phyloP scores from a whole-genome alignment of 2,113 vertebrate genomes.

The Lanius ludovicianus region DNA sequence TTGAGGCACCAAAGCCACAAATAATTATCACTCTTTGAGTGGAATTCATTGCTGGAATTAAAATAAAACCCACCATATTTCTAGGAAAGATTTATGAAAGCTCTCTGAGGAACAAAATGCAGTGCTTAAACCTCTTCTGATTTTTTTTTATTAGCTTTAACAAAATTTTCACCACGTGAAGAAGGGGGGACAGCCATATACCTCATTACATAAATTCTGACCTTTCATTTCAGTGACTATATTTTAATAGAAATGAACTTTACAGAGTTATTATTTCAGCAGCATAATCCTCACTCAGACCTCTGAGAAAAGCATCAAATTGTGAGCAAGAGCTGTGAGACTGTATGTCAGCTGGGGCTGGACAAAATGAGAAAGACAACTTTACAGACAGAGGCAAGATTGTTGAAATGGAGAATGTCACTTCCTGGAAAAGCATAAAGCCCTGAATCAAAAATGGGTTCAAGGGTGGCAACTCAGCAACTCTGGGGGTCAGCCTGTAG shows the following conservation, averaged over 20 bases:
- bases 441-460: background rate
- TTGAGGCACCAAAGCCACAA: background rate
- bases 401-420: background rate
- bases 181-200: background rate
- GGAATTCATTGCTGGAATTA: background rate
- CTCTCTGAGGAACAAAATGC: background rate
- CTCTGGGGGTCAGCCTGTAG: background rate
- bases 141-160: background rate
- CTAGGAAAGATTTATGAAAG: conserved; percentile 1
- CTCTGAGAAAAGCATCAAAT: background rate
- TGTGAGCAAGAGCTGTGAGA: background rate
- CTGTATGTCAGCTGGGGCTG: background rate
- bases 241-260: background rate
- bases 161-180: background rate
- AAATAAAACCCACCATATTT: background rate
- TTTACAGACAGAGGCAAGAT: background rate
- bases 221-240: background rate
- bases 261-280: background rate
- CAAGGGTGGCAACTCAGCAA: background rate
- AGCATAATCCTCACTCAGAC: background rate
- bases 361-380: background rate
- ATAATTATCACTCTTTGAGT: background rate
- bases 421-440: background rate
- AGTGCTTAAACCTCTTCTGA: background rate
- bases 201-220: background rate